Conservation (phyloP, 2,888 invertebrate genomes). For the Melanostoma mellinum region DNA sequence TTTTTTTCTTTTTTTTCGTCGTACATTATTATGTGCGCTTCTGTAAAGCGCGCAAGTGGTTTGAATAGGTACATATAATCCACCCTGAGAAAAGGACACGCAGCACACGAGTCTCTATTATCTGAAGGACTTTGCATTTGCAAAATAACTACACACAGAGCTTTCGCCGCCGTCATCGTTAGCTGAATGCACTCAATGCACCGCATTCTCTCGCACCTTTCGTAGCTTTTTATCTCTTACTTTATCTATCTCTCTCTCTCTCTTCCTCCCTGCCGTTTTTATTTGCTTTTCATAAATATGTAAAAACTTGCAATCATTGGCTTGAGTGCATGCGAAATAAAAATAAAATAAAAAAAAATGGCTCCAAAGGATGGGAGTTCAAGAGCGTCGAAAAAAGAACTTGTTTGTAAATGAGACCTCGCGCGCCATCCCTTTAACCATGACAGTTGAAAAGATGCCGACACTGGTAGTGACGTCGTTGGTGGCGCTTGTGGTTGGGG, state of each 20-base stretch:
- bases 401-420: constrained; percentile 50
- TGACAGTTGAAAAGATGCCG: constrained; percentile 68
- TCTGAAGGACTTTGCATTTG: constrained; percentile 51
- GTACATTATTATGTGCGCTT: constrained; percentile 4
- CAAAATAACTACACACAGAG: constrained; percentile 48
- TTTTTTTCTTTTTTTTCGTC: constrained; percentile 19
- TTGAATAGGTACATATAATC: constrained; percentile 29
- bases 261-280: constrained; percentile 13
- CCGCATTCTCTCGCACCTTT: background rate
- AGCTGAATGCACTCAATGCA: constrained; percentile 45
- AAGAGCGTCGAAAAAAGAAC: constrained; percentile 40
- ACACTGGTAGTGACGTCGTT: background rate
- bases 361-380: constrained; percentile 45
- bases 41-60: constrained; percentile 21
- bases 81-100: constrained; percentile 56
- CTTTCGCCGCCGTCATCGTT: constrained; percentile 31
- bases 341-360: constrained; percentile 21
- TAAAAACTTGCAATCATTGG: constrained; percentile 71
- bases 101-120: constrained; percentile 41
- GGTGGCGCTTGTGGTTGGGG: constrained; percentile 46
- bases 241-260: background rate
- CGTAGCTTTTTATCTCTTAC: too few species aligned
- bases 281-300: constrained; percentile 69
- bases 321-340: constrained; percentile 56
- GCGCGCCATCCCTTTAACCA: constrained; percentile 46